Base-by-base conservation (phyloP, 2,113 vertebrate species). In the Callipepla californica region DNA sequence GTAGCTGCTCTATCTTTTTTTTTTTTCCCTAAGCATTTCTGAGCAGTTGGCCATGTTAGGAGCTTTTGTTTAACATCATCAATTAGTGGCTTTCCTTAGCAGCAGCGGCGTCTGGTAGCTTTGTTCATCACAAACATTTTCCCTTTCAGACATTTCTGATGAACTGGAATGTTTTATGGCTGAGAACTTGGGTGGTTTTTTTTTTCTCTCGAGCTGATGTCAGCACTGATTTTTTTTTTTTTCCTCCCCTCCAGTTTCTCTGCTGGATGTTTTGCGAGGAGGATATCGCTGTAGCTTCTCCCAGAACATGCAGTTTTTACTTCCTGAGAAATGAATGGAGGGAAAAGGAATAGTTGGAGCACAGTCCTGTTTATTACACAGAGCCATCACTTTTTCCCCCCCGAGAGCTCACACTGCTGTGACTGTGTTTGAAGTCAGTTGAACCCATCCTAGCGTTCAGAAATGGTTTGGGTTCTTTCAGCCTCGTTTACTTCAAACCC, bases 101-200 rank as follows among this genome's bases (percentile, higher is more conserved):
- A 38, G 42, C 83, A 3, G 73, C 53, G 69, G 18, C 25, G n/a
- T 89, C 81, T 75, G 36, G 21, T 73, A 67, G 28, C 44, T 92
- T 45, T 30, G 55, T 55, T 82, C 80, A 34, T 90, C 82, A 68
- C 75, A 45, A 44, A 67, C 11, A 22, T 85, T 89, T 47, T 78
- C 55, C 90, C 53, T 93, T 61, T 58, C 93, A 80, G 62, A 79
- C 78, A 40, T 10, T 91, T 85, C 55, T 84, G 93, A 94, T 94
- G 66, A 82, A 95, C 83, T 78, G 92, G 87, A 20, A 87, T 48
- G 57, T 20, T 92, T 90, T 72, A 10, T 77, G 90, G 66, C 92
- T 91, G 80, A 97, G 96, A 96, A 96, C 45, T 80, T 82, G 51
- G 76, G 25, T 30, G 45, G 8, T 78, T 81, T 68, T 89, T 85